A percentile compares a stretch with the other conserved stretches of the same genome.
Evolutionary conservation across 1,140 invertebrate species (phyloP).

Genomic region (Diorhabda sublineata): DNA sequence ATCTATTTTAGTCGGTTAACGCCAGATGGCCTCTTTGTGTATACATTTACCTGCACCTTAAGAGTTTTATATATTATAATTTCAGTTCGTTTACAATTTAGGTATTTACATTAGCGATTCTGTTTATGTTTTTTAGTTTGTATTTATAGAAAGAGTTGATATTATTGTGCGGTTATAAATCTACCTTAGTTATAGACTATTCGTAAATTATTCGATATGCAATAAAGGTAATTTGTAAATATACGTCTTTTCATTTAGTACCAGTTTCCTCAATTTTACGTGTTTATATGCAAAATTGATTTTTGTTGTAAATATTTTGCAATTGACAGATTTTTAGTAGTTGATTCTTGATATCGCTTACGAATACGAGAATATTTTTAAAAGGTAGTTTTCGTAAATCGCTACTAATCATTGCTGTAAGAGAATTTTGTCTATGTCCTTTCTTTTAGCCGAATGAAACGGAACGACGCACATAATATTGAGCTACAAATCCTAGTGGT

Average conservation of each 20-base stretch:
- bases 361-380: too few species aligned
- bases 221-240: conserved; percentile 27
- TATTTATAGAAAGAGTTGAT: conserved; percentile 28
- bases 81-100: conserved; percentile 39
- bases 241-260: neutral
- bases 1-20: conserved; percentile 42
- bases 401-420: too few species aligned
- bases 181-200: conserved; percentile 15
- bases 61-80: conserved; percentile 43
- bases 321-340: too few species aligned
- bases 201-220: conserved; percentile 25
- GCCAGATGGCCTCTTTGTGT: conserved; percentile 45
- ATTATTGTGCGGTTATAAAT: conserved; percentile 17
- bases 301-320: too few species aligned
- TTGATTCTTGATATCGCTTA: too few species aligned
- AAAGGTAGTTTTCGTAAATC: too few species aligned
- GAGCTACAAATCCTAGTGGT: too few species aligned
- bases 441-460: too few species aligned
- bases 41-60: conserved; percentile 45
- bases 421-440: too few species aligned
- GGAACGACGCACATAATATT: too few species aligned
- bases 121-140: conserved; percentile 33
- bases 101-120: conserved; percentile 33
- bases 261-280: neutral
- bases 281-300: too few species aligned